phyloP scores from a whole-genome alignment of 2,888 invertebrate genomes.

The Gymnosoma rotundatum region DNA sequence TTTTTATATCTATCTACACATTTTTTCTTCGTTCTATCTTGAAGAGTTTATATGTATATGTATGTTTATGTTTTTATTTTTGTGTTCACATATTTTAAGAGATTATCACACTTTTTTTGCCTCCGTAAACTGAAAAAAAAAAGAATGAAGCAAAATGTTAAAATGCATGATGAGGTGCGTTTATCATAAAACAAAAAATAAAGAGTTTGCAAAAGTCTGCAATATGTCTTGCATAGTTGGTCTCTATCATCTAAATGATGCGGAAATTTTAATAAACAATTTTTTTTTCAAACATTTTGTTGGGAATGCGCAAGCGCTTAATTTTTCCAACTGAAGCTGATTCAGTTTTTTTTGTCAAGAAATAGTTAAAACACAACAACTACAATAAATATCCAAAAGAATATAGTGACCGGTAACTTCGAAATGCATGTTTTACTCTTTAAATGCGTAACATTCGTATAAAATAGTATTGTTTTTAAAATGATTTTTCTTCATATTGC shows the following conservation, averaged over 20 bases:
- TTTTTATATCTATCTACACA: constrained; percentile 13
- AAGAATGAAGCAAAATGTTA: not conserved
- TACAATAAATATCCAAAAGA: not conserved
- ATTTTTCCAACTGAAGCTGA: constrained; percentile 8
- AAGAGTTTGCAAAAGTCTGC: constrained; percentile 57
- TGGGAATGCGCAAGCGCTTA: constrained; percentile 67
- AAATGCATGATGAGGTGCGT: constrained; percentile 34
- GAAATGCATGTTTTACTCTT: constrained; percentile 52
- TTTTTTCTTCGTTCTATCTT: constrained; percentile 13
- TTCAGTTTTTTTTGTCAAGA: not conserved
- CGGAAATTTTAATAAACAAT: constrained; percentile 73
- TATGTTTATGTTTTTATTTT: constrained; percentile 29
- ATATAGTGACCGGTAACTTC: constrained; percentile 68
- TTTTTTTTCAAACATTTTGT: constrained; percentile 21
- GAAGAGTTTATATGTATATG: constrained; percentile 45
- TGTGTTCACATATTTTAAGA: constrained; percentile 54
- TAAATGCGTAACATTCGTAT: not conserved
- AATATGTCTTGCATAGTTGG: constrained; percentile 65
- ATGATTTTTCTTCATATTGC: constrained; percentile 30
- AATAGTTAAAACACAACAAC: constrained; percentile 21
- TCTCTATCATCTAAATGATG: constrained; percentile 70
- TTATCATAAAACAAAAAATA: constrained; percentile 1
- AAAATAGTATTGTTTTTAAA: constrained; percentile 8
- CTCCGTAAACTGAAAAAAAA: not conserved
- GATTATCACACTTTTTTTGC: constrained; percentile 67